Base-by-base conservation (phyloP, 2,888 invertebrate species). In the Amphipoea oculea region DNA sequence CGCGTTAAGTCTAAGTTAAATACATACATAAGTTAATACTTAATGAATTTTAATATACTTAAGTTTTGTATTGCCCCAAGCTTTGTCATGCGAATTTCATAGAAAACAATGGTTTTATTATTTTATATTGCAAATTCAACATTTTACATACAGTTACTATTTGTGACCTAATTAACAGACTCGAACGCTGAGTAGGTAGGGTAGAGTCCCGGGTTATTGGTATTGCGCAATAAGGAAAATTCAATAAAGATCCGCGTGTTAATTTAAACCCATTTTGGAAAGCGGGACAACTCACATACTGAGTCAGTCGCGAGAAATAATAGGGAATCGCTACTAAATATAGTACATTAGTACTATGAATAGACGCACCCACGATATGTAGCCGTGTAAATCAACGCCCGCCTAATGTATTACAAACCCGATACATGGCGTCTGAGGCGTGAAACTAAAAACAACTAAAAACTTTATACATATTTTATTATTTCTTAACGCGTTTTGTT, bases 321-420 rank as follows among this genome's bases (percentile, higher is more conserved):
- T 96, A 96, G 95, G 95, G 96, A 95, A 95, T 96, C 93, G 94
- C 88, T 92, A 94, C 96, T 96, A 96, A 95, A 96, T 96, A 95
- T 97, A 97, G 96, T 95, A 94, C 93, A 96, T 96, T 94, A 94
- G 94, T 90, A 94, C 96, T 96, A 96, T 96, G 95, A 96, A 96
- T 96, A 96, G 96, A 95, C 91, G 92, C 95, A 94, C 95, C 95
- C 95, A 95, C 95, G 95, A 94, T 94, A 93, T 94, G 93, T 90
- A 91, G 93, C 93, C 93, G 92, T 95, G 95, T 96, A 96, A 95
- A 96, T 96, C 96, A 96, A 96, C 96, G 94, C 95, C 91, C 93
- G 91, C 89, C 95, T 96, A 96, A 96, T 96, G 96, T 95, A 95
- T 94, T 95, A 95, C 94, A 94, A 94, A 93, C 95, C 92, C 92